phyloP scores from a whole-genome alignment of 2,888 invertebrate genomes.

The Trachelus iudaicus region DNA sequence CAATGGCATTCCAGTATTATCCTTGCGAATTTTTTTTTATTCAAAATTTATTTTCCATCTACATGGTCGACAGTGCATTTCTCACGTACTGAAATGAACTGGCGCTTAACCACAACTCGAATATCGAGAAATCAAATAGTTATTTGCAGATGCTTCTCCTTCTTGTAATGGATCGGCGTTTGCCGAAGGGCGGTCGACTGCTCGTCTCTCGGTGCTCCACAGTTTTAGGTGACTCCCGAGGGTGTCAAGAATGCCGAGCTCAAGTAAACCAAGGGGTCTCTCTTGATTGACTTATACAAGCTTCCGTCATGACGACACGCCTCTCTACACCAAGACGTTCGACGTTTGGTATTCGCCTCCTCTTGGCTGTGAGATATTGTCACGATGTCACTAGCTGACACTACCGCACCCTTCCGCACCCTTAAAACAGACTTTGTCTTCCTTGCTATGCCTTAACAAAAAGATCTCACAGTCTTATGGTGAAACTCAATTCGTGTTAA shows the following conservation, averaged over 20 bases:
- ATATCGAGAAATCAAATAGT: neutral
- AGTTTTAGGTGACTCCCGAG: neutral
- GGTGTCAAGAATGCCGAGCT: neutral
- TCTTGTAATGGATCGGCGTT: neutral
- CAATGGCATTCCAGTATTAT: neutral
- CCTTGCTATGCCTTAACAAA: neutral
- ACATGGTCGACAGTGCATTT: neutral
- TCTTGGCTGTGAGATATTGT: neutral
- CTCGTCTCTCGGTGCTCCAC: neutral
- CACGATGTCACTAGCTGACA: neutral
- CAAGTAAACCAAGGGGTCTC: neutral
- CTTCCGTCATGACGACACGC: neutral
- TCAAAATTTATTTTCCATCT: neutral
- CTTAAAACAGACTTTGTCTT: neutral
- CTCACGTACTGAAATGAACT: neutral
- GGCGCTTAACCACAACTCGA: neutral
- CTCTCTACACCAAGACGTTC: neutral
- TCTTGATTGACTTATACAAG: neutral
- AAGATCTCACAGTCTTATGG: neutral
- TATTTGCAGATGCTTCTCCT: neutral
- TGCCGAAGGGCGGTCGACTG: neutral
- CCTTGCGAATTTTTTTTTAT: neutral
- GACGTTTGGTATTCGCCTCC: neutral
- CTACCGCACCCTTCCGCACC: neutral
- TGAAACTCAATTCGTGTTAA: neutral